Evolutionary conservation across 2,888 invertebrate genomes (phyloP).

Genomic region (Plagodis pulveraria): DNA sequence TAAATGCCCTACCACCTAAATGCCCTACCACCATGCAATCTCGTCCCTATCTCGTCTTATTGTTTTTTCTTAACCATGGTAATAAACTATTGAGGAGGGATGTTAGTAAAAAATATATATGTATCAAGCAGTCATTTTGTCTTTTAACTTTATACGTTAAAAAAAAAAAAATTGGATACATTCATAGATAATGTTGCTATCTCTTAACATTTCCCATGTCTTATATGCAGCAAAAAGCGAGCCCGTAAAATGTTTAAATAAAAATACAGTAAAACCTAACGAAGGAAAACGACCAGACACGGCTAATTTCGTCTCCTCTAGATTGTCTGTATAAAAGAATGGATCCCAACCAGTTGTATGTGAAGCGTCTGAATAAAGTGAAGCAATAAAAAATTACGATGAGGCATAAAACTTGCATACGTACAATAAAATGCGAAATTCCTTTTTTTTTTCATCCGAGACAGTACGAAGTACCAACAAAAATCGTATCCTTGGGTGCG

Average conservation of each 20-base stretch:
- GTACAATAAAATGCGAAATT: conserved; percentile 41
- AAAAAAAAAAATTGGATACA: too few species aligned
- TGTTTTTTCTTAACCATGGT: too few species aligned
- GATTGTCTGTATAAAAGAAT: conserved; percentile 31
- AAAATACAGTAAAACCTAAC: conserved; percentile 25
- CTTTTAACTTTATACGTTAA: too few species aligned
- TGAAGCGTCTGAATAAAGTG: conserved; percentile 44
- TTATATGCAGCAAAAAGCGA: conserved; percentile 10
- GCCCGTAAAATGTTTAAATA: conserved; percentile 25
- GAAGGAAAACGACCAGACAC: conserved; percentile 23
- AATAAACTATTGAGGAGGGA: too few species aligned
- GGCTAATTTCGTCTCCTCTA: conserved; percentile 32
- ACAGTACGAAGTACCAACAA: conserved; percentile 16
- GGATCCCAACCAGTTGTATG: conserved; percentile 23
- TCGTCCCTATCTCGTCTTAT: too few species aligned
- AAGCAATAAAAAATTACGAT: conserved; percentile 50
- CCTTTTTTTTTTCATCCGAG: conserved; percentile 32
- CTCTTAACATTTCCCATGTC: not conserved
- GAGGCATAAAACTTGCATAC: conserved; percentile 45
- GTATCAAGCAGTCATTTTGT: too few species aligned
- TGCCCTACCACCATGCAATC: too few species aligned
- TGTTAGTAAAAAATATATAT: too few species aligned
- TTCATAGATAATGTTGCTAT: not conserved
- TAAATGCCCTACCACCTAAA: too few species aligned
- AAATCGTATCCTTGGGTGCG: conserved; percentile 27